Evolutionary conservation across 1,140 invertebrate genomes (phyloP).

Genomic region (Rhynchophorus ferrugineus): DNA sequence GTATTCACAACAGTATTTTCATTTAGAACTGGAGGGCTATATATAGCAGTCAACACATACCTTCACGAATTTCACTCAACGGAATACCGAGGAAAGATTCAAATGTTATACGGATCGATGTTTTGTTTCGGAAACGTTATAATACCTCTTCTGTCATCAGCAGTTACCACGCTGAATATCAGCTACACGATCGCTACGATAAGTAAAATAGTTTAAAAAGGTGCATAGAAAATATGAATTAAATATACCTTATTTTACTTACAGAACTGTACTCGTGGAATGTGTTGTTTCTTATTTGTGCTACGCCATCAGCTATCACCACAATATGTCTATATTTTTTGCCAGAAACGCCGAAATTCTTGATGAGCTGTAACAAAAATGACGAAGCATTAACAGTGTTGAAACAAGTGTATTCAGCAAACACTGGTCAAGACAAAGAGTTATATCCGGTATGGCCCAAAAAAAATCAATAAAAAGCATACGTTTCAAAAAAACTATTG

Average conservation of each 20-base stretch:
- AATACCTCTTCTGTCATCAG: constrained; percentile 26
- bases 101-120: constrained; percentile 54
- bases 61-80: constrained; percentile 59
- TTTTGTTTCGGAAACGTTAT: constrained; percentile 47
- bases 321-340: constrained; percentile 56
- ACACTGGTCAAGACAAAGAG: constrained; percentile 52
- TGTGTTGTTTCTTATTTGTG: constrained; percentile 59
- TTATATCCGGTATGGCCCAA: constrained; percentile 51
- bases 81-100: constrained; percentile 52
- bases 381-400: constrained; percentile 58
- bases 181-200: constrained; percentile 8
- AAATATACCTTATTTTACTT: too few species aligned
- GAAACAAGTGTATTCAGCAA: constrained; percentile 49
- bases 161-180: constrained; percentile 21
- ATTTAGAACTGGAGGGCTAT: constrained; percentile 62
- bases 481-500: too few species aligned
- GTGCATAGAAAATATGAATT: too few species aligned
- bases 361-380: constrained; percentile 64
- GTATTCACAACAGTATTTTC: too few species aligned
- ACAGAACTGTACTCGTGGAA: constrained; percentile 64
- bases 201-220: constrained; percentile 11
- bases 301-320: constrained; percentile 57
- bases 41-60: constrained; percentile 59
- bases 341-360: constrained; percentile 76
- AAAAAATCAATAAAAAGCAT: too few species aligned